Conservation (phyloP, 2,888 invertebrate species). For the Pardosa pseudoannulata region DNA sequence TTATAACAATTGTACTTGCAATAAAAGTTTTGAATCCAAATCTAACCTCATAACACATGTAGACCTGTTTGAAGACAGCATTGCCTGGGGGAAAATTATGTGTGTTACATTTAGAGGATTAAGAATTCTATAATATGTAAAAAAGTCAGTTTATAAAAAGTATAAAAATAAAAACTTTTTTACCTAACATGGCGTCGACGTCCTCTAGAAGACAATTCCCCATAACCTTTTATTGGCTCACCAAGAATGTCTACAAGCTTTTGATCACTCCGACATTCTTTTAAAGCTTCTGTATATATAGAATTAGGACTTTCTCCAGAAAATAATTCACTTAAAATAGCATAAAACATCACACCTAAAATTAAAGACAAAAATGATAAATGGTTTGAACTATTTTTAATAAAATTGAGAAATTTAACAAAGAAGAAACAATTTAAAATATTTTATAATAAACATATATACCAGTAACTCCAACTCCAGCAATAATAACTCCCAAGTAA, state of each 20-base stretch:
- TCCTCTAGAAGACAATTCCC: conserved; percentile 90
- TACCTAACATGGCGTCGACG: conserved; percentile 88
- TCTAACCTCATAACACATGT: too few species aligned
- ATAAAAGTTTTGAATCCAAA: too few species aligned
- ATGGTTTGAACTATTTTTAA: too few species aligned
- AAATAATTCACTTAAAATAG: conserved; percentile 90
- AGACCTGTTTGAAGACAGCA: too few species aligned
- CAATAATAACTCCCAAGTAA: conserved; percentile 88
- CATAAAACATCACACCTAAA: conserved; percentile 85
- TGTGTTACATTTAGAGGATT: too few species aligned
- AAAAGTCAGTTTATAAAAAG: too few species aligned
- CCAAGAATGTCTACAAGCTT: conserved; percentile 87
- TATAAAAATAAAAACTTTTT: conserved; percentile 38
- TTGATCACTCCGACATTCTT: conserved; percentile 85
- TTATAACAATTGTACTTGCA: too few species aligned
- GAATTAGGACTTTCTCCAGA: conserved; percentile 91
- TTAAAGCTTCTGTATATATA: conserved; percentile 87
- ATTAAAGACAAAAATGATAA: neutral
- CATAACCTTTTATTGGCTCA: conserved; percentile 91
- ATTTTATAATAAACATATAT: too few species aligned
- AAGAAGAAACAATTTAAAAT: too few species aligned
- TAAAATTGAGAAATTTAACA: too few species aligned
- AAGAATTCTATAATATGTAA: too few species aligned
- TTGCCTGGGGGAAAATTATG: too few species aligned
- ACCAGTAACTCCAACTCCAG: conserved; percentile 88